These are phyloP conservation scores for Pitta sordida DNA, from an alignment of 2,113 vertebrate genomes.

Conservation along the genomic window DNA sequence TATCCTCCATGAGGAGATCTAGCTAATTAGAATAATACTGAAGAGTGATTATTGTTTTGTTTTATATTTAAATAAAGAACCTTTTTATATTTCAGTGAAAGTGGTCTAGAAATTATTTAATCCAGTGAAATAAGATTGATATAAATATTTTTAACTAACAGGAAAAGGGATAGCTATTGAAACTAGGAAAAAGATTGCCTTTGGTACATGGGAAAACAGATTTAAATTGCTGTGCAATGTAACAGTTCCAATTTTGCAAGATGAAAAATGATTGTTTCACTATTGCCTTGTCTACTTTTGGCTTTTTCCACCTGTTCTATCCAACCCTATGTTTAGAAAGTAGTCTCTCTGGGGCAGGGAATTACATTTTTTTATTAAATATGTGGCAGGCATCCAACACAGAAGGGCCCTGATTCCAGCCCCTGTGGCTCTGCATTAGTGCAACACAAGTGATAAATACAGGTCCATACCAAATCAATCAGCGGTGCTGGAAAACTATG, in stretches of 20 bases:
- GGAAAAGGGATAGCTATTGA: conserved; percentile 11
- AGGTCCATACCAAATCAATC: not conserved
- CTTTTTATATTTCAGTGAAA: conserved; percentile 15
- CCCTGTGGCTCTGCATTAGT: not conserved
- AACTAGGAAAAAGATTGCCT: conserved; percentile 8
- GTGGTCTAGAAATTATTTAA: conserved; percentile 42
- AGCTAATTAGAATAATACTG: conserved; percentile 38
- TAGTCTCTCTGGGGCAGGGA: not conserved
- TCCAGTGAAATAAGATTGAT: conserved; percentile 13
- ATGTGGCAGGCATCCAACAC: not conserved
- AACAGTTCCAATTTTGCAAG: conserved; percentile 30
- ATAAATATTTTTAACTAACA: conserved; percentile 6
- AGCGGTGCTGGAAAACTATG: not conserved
- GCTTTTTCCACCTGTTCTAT: conserved; percentile 2
- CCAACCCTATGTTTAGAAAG: conserved; percentile 16
- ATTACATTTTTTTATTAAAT: conserved; percentile 35
- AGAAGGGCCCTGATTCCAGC: not conserved
- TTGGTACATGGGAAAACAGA: conserved; percentile 22
- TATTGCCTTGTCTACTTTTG: not conserved
- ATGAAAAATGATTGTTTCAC: conserved; percentile 51
- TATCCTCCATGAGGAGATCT: not conserved
- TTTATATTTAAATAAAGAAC: conserved; percentile 43
- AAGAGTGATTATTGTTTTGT: conserved; percentile 38
- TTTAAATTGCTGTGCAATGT: conserved; percentile 33
- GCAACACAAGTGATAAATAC: not conserved